Percentiles rank a stretch among this genome's conserved stretches.
These are phyloP conservation scores for Leucophenga maculata DNA, from an alignment of 2,888 invertebrate species.

Conservation along the genomic window DNA sequence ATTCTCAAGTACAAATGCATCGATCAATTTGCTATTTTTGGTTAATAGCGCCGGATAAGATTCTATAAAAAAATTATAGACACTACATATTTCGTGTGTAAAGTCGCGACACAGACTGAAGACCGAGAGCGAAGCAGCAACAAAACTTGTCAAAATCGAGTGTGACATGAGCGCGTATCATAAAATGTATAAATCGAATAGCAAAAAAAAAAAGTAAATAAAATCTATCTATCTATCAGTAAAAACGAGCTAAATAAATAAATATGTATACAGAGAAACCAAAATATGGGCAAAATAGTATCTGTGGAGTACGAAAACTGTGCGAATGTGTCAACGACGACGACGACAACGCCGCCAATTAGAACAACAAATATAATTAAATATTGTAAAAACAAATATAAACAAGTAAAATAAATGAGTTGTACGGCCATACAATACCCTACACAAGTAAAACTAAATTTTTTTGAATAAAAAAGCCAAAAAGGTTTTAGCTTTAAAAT, in stretches of 20 bases:
- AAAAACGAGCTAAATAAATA: background rate
- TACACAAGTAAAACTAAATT: no score
- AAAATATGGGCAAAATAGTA: background rate
- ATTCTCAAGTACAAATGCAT: no score
- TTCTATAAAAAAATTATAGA: background rate
- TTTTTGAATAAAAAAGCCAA: no score
- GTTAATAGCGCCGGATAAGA: no score
- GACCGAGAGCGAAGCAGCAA: constrained; percentile 29
- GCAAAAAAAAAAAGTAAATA: background rate
- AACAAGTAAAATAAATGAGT: background rate
- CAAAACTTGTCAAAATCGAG: constrained; percentile 41
- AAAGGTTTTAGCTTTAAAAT: no score
- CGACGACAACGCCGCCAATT: background rate
- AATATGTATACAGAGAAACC: background rate
- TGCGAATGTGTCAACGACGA: background rate
- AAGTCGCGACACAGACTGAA: constrained; percentile 54
- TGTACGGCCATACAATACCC: background rate
- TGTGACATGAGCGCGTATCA: constrained; percentile 45
- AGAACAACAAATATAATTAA: background rate
- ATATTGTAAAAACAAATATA: background rate
- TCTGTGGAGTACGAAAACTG: background rate
- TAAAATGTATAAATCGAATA: background rate
- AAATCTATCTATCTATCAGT: background rate
- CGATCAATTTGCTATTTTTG: no score
- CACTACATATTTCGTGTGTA: background rate